Evolutionary conservation across 2,888 invertebrate genomes (phyloP), one percentile per base, ranked within the genome.

Genomic region (Petrolisthes cinctipes): DNA sequence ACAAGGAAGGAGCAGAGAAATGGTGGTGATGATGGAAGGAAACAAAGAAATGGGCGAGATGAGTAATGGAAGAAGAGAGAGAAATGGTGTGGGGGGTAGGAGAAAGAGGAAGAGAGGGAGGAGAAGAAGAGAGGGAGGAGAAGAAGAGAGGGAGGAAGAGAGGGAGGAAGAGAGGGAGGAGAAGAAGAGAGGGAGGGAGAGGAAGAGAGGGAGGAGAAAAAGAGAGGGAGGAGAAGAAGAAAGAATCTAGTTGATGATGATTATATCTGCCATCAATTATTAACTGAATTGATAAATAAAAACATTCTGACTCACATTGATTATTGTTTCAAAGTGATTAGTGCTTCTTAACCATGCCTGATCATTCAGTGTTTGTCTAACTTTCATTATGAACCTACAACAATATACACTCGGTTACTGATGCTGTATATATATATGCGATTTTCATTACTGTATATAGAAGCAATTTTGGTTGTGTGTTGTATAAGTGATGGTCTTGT

Each of bases 71-170:
- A n/a, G 4, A 23, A n/a, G 20, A 20, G 75, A 23, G 75, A 75
- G 23, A 75, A 23, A 17, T 11, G 23, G n/a, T 1, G 9, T 1
- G n/a, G 4, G 5, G 11, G 9, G 11, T 75, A 14, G 79, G 54
- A 20, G 57, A 20, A 6, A 14, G 20, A 14, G 5, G 66, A 82
- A 66, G 11, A 4, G 17, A 20, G 0, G 66, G 20, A 66, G 5
- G 66, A 54, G 81, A 81, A 23, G 51, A 51, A 81, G 66, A 51
- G 76, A 61, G 81, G 20, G 66, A 82, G 66, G 23, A 7, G 61
- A 23, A 82, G 37, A 7, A 5, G 5, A 76, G 0, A 75, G 14
- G 4, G 20, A 14, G 5, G 66, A 82, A 66, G 11, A 4, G 17
- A 20, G 0, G 66, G 20, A 66, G 5, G 66, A 51, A 81, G 66